Evolutionary conservation across 2,113 vertebrate species (phyloP), one percentile per base, ranked within the genome.

Genomic region (Coptodon rendalli): DNA sequence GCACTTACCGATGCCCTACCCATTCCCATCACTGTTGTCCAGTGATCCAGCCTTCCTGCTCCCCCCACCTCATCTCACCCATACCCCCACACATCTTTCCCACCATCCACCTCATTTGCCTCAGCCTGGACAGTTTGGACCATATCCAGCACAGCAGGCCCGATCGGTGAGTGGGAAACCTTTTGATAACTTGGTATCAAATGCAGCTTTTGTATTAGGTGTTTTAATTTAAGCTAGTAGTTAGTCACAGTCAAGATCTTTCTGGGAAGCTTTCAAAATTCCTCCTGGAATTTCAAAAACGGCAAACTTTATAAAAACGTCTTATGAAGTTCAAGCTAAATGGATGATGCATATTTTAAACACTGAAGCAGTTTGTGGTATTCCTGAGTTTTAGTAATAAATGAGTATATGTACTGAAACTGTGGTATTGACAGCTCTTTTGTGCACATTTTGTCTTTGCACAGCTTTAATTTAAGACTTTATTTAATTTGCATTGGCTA

Each of bases 21-120:
- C 98, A 4, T 99, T 99, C 94, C 98, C 98, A 16, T 98, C 99
- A 14, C 96, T 99, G 92, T 97, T 99, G 91, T 98, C 99, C 95
- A 98, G 97, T 79, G 99, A 99, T 68, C 97, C 97, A 1, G 96
- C 98, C 59, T 99, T 99, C 95, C 97, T 99, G 87, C 97, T 99
- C 82, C 98, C 98, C 85, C 98, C 98, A 88, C 97, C 98, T 22
- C 98, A 99, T 93, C 97, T 99, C 78, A 96, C 93, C 27, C 98
- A 95, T 38, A 91, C 94, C 6, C 92, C 94, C 54, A 76, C 95
- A 52, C 95, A 95, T 80, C 93, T 96, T 38, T 90, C 95, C 61
- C 95, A 99, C 89, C 98, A 99, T 85, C 97, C 97, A 88, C 95
- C 98, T 88, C 98, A 99, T 95, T 96, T 99, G 89, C 96, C 98